These are phyloP conservation scores for Galbula dea DNA, from an alignment of 2,113 vertebrate genomes.

Conservation along the genomic window DNA sequence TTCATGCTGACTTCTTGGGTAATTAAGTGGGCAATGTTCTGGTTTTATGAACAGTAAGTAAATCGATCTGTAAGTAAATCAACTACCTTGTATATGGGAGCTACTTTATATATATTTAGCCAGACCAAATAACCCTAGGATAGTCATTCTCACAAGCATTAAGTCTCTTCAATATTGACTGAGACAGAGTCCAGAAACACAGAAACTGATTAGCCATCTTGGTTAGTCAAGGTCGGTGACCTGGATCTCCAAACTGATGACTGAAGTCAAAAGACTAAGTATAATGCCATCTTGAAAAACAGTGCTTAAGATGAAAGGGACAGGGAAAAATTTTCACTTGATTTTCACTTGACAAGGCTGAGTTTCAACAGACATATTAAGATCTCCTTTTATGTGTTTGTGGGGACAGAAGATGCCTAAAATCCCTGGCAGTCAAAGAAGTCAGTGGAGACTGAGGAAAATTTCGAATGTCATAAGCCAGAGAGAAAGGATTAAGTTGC, in stretches of 20 bases:
- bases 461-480: background rate
- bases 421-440: background rate
- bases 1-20: background rate
- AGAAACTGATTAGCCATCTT: background rate
- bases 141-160: background rate
- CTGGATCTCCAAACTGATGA: background rate
- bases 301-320: no score
- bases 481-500: no score
- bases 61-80: rapidly evolving
- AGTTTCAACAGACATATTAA: background rate
- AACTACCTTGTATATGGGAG: background rate
- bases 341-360: no score
- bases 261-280: background rate
- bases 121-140: background rate
- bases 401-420: background rate
- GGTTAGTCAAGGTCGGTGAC: background rate
- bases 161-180: background rate
- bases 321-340: no score
- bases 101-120: background rate
- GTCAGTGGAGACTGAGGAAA: background rate
- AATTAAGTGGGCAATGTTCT: background rate
- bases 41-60: background rate
- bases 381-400: background rate
- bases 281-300: background rate
- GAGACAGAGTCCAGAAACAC: background rate